These are phyloP conservation scores for Azorinus chamasolen DNA, from an alignment of 2,888 invertebrate genomes.

Conservation along the genomic window DNA sequence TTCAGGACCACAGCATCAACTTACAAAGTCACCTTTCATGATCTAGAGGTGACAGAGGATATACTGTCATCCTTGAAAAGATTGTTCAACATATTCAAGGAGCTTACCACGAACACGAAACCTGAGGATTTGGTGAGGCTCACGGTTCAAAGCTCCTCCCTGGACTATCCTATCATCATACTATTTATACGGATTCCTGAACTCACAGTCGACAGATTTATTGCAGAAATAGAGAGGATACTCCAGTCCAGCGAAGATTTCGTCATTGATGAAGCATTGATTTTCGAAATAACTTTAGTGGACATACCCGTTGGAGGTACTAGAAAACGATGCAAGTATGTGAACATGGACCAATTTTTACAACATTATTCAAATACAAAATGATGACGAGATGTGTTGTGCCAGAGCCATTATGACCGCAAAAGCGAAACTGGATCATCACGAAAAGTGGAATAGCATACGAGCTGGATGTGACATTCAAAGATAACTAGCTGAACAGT, in stretches of 20 bases:
- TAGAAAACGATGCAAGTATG: slow-evolving; percentile 28
- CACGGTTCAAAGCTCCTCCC: slow-evolving; percentile 24
- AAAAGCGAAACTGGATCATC: slow-evolving; percentile 32
- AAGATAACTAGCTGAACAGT: slow-evolving; percentile 11
- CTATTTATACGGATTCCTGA: slow-evolving; percentile 1
- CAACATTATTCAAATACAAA: no score
- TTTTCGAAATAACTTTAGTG: slow-evolving; percentile 30
- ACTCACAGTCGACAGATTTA: slow-evolving; percentile 17
- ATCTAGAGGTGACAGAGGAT: not conserved
- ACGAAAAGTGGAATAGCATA: slow-evolving; percentile 28
- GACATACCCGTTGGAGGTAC: slow-evolving; percentile 36
- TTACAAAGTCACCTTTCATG: no score
- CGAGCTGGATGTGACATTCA: slow-evolving; percentile 22
- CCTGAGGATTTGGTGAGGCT: slow-evolving; percentile 30
- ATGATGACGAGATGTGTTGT: no score
- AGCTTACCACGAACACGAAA: slow-evolving; percentile 31
- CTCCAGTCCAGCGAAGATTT: no score
- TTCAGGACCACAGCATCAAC: not conserved
- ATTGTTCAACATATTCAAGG: slow-evolving; percentile 25
- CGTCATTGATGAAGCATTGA: no score
- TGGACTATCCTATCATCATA: slow-evolving; percentile 16
- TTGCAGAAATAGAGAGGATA: slow-evolving; percentile 25
- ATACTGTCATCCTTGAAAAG: not conserved
- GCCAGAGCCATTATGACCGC: no score
- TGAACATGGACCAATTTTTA: slow-evolving; percentile 6